Evolutionary conservation across 2,888 invertebrate genomes (phyloP).

Genomic region (Cephonodes hylas): DNA sequence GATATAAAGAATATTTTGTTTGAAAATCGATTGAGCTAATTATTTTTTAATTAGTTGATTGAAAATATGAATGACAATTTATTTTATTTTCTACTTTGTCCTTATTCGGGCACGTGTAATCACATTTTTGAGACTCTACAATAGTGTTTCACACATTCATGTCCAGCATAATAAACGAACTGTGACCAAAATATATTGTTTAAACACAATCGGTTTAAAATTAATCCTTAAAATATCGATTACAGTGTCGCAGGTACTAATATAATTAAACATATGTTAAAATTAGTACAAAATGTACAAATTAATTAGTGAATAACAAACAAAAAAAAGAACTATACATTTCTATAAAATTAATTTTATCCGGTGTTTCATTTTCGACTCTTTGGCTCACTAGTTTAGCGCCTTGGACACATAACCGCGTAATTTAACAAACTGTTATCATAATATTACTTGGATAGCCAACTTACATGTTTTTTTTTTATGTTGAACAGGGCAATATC

Average conservation of each 20-base stretch:
- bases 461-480: no score
- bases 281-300: slow-evolving; percentile 21
- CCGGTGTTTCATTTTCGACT: slow-evolving; percentile 5
- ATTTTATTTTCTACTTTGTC: background rate
- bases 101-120: background rate
- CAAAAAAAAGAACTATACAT: slow-evolving; percentile 10
- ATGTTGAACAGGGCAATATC: background rate
- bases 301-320: slow-evolving; percentile 8
- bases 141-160: background rate
- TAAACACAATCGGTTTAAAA: background rate
- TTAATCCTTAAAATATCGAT: slow-evolving; percentile 7
- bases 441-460: no score
- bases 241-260: slow-evolving; percentile 21
- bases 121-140: background rate
- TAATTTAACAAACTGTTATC: no score
- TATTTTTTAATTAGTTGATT: background rate
- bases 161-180: background rate
- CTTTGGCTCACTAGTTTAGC: slow-evolving; percentile 1
- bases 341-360: background rate
- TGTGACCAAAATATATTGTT: slow-evolving; percentile 3
- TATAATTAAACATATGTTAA: slow-evolving; percentile 23
- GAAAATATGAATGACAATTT: background rate
- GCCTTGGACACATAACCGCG: background rate
- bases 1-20: background rate
- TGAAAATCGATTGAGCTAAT: background rate